A percentile compares a stretch with the other conserved stretches of the same genome.
These are phyloP conservation scores for Fistularia tabacaria DNA, from an alignment of 2,797 vertebrate genomes.

Conservation along the genomic window DNA sequence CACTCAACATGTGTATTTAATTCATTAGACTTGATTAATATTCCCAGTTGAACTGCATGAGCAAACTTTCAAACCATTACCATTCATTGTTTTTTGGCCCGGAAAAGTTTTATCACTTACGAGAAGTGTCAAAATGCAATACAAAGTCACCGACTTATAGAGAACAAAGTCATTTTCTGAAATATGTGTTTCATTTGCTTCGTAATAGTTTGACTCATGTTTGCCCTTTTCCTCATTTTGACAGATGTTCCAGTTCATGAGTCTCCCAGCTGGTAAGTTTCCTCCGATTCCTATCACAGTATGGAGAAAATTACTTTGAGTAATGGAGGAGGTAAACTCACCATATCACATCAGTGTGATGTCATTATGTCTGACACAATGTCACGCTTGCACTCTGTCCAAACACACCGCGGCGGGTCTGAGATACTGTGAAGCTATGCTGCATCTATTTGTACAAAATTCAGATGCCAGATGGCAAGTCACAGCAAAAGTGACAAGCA, in stretches of 20 bases:
- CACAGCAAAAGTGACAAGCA: constrained; percentile 19
- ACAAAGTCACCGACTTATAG: too few relatives aligned
- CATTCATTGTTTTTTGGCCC: too few relatives aligned
- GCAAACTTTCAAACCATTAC: too few relatives aligned
- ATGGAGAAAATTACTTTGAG: constrained; percentile 18
- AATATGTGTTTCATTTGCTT: constrained; percentile 9
- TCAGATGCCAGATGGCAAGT: constrained; percentile 42
- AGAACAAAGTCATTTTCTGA: background rate
- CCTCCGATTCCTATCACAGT: constrained; percentile 35
- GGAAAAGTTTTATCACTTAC: too few relatives aligned
- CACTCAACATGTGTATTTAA: too few relatives aligned
- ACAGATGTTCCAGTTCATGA: constrained; percentile 65
- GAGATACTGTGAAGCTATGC: constrained; percentile 13
- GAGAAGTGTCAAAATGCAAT: too few relatives aligned
- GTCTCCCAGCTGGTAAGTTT: constrained; percentile 64
- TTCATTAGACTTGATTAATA: too few relatives aligned
- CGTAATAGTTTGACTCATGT: constrained; percentile 35
- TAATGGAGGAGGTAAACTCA: constrained; percentile 25
- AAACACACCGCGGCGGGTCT: constrained; percentile 14
- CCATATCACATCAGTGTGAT: constrained; percentile 23
- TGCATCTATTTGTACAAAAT: constrained; percentile 22
- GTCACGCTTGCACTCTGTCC: constrained; percentile 25
- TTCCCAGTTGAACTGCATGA: too few relatives aligned
- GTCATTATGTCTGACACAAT: constrained; percentile 22
- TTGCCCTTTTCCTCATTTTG: constrained; percentile 44